Base-by-base conservation (phyloP, 2,113 vertebrate species). In the Cheilinus undulatus region DNA sequence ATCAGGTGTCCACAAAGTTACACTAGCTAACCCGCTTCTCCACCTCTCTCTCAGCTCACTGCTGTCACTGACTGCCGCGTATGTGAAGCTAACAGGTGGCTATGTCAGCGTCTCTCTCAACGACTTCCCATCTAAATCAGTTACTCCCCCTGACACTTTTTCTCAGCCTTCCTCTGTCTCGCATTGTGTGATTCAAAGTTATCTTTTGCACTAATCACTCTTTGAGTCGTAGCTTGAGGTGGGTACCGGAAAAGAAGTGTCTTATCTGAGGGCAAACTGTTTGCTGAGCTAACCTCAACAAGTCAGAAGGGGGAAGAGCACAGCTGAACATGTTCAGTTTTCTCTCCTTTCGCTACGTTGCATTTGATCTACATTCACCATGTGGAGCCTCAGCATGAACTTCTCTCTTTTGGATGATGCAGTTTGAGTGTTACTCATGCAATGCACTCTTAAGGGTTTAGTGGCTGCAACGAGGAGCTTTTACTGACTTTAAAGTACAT, bases 281-380 rank as follows among this genome's bases (percentile, higher is more conserved):
- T 77, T 45, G 74, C 60, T 71, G 46, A 78, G 48, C 45, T 78
- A 91, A 86, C 88, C 89, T 88, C 90, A 89, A 43, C 23, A 7
- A 46, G 69, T 56, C 76, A 90, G 66, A 90, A 85, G 5, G 45
- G 57, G 69, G 79, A 85, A 86, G 69, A 86, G 56, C 60, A 28
- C 4, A 63, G 42, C 54, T 12, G 30, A 68, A 26, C 42, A n/a
- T 23, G 28, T 57, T 72, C 22, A 1, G 3, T 23, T 59, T 62
- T 52, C 28, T 7, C 43, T 38, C 69, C 40, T 73, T 66, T 73
- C 30, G 59, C 46, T 61, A 60, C 52, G 57, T 64, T 13, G 24
- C 24, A 73, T 53, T 63, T 53, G 66, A 42, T 15, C 40, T 40
- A 5, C 13, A 40, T 17, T 42, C 7, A 4, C 40, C 4, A 17